Evolutionary conservation across 2,113 vertebrate species (phyloP).

Genomic region (Pollachius pollachius): DNA sequence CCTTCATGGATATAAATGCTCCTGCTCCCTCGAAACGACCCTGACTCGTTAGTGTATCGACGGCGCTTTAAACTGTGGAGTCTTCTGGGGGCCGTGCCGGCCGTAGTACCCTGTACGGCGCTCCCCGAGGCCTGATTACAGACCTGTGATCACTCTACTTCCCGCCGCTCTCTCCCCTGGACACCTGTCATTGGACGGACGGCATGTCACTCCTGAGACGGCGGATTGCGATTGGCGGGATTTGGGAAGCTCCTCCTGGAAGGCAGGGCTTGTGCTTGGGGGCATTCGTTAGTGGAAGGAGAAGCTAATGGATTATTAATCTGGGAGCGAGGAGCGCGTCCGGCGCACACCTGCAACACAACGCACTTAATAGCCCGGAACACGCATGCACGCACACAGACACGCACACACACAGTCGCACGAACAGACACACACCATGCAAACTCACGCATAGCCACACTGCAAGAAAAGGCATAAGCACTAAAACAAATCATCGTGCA

Average conservation of each 20-base stretch:
- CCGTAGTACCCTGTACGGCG: too few relatives aligned
- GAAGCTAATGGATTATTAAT: conserved; percentile 85
- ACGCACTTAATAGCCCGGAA: conserved; percentile 61
- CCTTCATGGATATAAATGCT: too few relatives aligned
- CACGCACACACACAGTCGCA: conserved; percentile 21
- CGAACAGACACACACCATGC: not conserved
- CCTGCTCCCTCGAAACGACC: too few relatives aligned
- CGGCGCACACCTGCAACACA: conserved; percentile 72
- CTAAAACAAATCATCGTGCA: not conserved
- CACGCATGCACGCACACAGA: conserved; percentile 27
- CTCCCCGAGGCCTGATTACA: too few relatives aligned
- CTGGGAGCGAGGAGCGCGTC: conserved; percentile 60
- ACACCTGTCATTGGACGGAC: conserved; percentile 18
- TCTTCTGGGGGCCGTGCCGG: too few relatives aligned
- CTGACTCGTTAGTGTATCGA: too few relatives aligned
- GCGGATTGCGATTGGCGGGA: conserved; percentile 78
- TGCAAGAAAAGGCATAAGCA: not conserved
- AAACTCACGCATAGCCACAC: not conserved
- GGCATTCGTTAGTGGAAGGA: conserved; percentile 85
- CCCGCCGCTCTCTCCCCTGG: too few relatives aligned
- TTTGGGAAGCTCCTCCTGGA: conserved; percentile 86
- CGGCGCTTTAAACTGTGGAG: too few relatives aligned
- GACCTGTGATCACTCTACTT: too few relatives aligned
- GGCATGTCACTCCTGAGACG: conserved; percentile 56
- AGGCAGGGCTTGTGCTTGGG: too few relatives aligned